These are phyloP conservation scores for Lepus oiostolus DNA, from an alignment of 2,797 vertebrate genomes.

Conservation along the genomic window DNA sequence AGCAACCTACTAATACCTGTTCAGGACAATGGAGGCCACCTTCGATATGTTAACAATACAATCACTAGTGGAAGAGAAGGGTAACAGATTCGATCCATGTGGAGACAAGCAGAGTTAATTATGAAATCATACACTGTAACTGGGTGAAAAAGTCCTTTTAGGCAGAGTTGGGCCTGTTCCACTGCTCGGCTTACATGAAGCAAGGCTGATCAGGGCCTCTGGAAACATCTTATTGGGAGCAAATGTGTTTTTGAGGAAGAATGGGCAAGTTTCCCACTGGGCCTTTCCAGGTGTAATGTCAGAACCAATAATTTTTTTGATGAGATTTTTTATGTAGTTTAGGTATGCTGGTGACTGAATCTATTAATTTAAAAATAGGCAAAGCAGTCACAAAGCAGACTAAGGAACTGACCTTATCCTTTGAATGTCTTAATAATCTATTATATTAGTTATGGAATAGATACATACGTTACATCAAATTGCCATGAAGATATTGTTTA, in stretches of 20 bases:
- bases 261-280: background rate
- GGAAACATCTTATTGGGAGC: background rate
- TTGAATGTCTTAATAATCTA: conserved; percentile 6
- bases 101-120: conserved; percentile 38
- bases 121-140: background rate
- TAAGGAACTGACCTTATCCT: conserved; percentile 44
- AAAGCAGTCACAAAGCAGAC: background rate
- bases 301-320: conserved; percentile 26
- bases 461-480: conserved; percentile 1
- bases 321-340: conserved; percentile 41
- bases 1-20: background rate
- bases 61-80: conserved; percentile 5
- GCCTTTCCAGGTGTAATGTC: background rate
- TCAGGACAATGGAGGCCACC: conserved; percentile 2
- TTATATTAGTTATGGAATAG: conserved; percentile 1
- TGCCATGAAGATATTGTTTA: conserved; percentile 38
- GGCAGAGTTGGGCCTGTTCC: background rate
- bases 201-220: background rate
- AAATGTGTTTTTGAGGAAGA: conserved; percentile 35
- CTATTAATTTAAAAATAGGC: background rate
- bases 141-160: background rate
- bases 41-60: conserved; percentile 33
- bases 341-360: conserved; percentile 35
- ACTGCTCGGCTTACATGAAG: background rate
- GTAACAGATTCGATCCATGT: background rate